Evolutionary conservation across 2,797 vertebrate genomes (phyloP), one percentile per base, ranked within the genome.

Genomic region (Paramormyrops hopkinsi): DNA sequence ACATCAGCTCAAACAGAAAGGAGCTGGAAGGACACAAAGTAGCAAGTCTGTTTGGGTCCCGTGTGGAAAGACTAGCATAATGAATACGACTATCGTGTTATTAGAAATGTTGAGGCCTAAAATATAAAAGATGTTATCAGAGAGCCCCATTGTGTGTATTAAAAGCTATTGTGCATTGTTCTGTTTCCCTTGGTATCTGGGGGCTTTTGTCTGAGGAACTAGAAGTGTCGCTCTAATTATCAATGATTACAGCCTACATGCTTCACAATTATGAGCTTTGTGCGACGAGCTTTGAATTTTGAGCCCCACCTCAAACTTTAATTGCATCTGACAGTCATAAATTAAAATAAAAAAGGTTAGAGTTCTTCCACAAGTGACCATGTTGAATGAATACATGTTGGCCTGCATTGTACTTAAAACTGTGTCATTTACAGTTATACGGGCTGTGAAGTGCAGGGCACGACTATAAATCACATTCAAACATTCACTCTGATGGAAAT

Each of bases 41-140:
- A 44, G 41, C 41, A 59, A 89, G 82, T 89, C 54, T 87, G 86
- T 87, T 87, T 44, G 54, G 86, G 33, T 62, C 86, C 86, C 53
- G 37, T n/a, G 86, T 44, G 53, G 86, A 59, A 87, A 62, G 53
- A 54, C 86, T 87, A 44, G 33, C 86, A 87, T 87, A 87, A 59
- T 53, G 86, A 87, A 87, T 87, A 44, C 54, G 53, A 87, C 53
- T 56, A 87, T 87, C 86, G 51, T 87, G 53, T 87, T 87, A 87
- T 87, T 87, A 87, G 86, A 87, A 87, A 87, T 44, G 86, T 87
- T 87, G 54, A 59, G 86, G 86, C 51, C 86, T 87, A 44, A 87
- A 87, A 87, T 87, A 87, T 87, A 87, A 87, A 87, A 87, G 86
- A 87, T 87, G 29, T 62, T 87, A 87, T 87, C 86, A 59, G 86